Base-by-base conservation (phyloP, 2,888 invertebrate genomes). In the Chymomyza caudatula region DNA sequence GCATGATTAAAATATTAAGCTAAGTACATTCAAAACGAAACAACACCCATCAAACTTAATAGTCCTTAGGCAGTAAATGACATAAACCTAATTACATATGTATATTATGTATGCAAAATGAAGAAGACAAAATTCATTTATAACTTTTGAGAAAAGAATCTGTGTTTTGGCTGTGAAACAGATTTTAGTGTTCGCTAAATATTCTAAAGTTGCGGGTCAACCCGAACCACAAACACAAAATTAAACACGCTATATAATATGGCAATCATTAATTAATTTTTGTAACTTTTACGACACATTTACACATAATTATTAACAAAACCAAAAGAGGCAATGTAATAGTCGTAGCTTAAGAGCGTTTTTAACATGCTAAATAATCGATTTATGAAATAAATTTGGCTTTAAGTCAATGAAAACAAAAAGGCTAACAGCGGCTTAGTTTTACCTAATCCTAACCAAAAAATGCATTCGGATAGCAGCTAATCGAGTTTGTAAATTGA, bases 141-240 rank as follows among this genome's bases (percentile, higher is more conserved):
- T 63, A 72, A 71, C 65, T 59, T 71, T 54, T 63, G 73, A 63
- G 63, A 43, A 59, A 42, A 73, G 76, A 88, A 90, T 89, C 89
- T 90, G 90, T 90, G 83, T 89, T 89, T 89, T 90, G 89, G 89
- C 89, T 89, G 89, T 89, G 89, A 89, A 89, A 88, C 90, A 89
- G 89, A 90, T 87, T 86, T 51, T 77, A 85, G 79, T 87, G 73
- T 85, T 85, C 73, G 73, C 65, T 83, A 83, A 65, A 70, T 65
- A 68, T 67, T 62, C 59, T 42, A 67, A 69, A 60, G 43, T 65
- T 67, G 70, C 63, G 63, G 73, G 73, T 60, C 64, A 69, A 67
- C 56, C 15, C 15, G 44, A 67, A 63, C 65, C 60, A 53, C 65
- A 66, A 47, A 47, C 58, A 71, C 15, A 47, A 47, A 37, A 37